Conservation (phyloP, 2,888 invertebrate species). For the Operophtera brumata region DNA sequence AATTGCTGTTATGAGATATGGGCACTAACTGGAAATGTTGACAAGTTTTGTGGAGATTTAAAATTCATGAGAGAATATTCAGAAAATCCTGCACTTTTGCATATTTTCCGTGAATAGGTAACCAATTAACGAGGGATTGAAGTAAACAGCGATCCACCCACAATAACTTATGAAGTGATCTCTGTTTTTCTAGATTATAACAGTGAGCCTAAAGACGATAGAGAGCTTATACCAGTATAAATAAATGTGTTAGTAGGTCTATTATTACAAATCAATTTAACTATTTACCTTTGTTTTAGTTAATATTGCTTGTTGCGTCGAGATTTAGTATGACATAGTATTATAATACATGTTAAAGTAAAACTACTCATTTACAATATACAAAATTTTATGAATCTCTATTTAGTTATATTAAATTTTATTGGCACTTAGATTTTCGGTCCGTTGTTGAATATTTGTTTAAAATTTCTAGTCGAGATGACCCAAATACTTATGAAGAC, state of each 20-base stretch:
- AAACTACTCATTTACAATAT: slow-evolving; percentile 32
- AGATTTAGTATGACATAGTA: slow-evolving; percentile 62
- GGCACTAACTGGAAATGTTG: slow-evolving; percentile 15
- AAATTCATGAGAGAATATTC: slow-evolving; percentile 10
- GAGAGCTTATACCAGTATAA: slow-evolving; percentile 75
- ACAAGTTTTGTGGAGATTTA: slow-evolving; percentile 8
- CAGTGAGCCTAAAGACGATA: slow-evolving; percentile 74
- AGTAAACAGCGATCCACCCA: slow-evolving; percentile 20
- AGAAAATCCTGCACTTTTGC: slow-evolving; percentile 26
- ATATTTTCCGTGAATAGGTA: slow-evolving; percentile 15
- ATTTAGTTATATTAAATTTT: slow-evolving; percentile 43
- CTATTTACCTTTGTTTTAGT: slow-evolving; percentile 78
- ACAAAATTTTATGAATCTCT: slow-evolving; percentile 49
- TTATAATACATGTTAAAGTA: slow-evolving; percentile 55
- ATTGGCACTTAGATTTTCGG: slow-evolving; percentile 54
- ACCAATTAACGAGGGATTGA: neutral
- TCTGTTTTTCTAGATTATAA: slow-evolving; percentile 63
- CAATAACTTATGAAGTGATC: slow-evolving; percentile 46
- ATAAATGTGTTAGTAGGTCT: slow-evolving; percentile 76
- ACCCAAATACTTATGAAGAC: slow-evolving; percentile 68
- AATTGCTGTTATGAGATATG: slow-evolving; percentile 10
- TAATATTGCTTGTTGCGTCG: slow-evolving; percentile 74
- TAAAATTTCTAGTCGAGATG: slow-evolving; percentile 71
- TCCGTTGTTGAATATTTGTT: slow-evolving; percentile 48
- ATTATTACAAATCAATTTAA: slow-evolving; percentile 65